These are phyloP conservation scores for Gasteruption jaculator DNA, from an alignment of 2,888 invertebrate genomes.

Conservation along the genomic window DNA sequence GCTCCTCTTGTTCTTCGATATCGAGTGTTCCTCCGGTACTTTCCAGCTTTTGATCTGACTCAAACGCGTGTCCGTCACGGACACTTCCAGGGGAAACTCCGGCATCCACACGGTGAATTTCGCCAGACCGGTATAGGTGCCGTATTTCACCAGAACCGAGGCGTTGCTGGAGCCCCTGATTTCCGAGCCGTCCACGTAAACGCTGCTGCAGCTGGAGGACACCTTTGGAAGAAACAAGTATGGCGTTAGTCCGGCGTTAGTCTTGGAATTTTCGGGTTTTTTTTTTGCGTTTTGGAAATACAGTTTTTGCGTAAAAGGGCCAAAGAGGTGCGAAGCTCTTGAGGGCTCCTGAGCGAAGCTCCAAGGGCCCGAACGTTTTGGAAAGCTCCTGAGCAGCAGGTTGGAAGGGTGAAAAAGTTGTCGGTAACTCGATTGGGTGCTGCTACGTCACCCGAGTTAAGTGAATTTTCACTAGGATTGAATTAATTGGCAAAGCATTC, in stretches of 20 bases:
- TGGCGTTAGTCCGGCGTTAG: neutral
- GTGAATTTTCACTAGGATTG: no score
- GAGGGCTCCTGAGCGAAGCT: neutral
- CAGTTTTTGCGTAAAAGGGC: no score
- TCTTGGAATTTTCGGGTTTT: neutral
- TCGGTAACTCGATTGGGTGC: no score
- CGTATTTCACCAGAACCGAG: slow-evolving; percentile 88
- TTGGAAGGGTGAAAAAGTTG: no score
- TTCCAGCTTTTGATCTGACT: slow-evolving; percentile 95
- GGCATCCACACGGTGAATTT: slow-evolving; percentile 96
- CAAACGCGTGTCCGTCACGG: slow-evolving; percentile 81
- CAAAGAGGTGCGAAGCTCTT: neutral
- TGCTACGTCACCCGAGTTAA: no score
- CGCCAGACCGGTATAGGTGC: slow-evolving; percentile 83
- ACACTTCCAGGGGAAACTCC: slow-evolving; percentile 86
- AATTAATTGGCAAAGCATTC: no score
- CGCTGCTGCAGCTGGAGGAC: slow-evolving; percentile 91
- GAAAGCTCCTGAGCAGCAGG: slow-evolving; percentile 2
- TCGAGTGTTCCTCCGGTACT: slow-evolving; percentile 71
- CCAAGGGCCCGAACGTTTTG: neutral
- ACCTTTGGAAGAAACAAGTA: slow-evolving; percentile 70
- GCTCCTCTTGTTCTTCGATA: slow-evolving; percentile 46
- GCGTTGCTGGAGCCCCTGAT: slow-evolving; percentile 92
- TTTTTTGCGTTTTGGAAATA: neutral
- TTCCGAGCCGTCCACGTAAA: slow-evolving; percentile 95